These are phyloP conservation scores for Caranx melampygus DNA, from an alignment of 2,113 vertebrate genomes.

Conservation along the genomic window DNA sequence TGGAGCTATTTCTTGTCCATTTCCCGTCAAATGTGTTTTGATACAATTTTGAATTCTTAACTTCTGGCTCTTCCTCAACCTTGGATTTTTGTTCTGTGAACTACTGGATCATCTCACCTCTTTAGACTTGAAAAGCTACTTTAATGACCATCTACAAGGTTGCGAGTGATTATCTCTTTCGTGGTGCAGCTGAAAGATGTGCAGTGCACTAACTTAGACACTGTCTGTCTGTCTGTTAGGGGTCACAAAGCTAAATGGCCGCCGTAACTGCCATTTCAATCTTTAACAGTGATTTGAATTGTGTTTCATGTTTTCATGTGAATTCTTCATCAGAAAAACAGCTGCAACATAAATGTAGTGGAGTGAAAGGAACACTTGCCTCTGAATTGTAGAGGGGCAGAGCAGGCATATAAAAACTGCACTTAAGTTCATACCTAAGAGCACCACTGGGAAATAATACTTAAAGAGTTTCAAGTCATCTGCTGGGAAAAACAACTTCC, in stretches of 20 bases:
- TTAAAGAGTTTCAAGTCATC: neutral
- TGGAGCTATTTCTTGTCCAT: too few relatives aligned
- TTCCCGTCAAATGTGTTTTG: too few relatives aligned
- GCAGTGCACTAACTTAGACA: neutral
- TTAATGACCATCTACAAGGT: neutral
- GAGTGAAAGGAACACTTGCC: neutral
- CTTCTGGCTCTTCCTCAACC: too few relatives aligned
- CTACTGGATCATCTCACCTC: neutral
- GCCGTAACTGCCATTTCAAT: neutral
- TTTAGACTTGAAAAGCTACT: neutral
- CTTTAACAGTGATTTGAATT: neutral
- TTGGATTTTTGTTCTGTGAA: too few relatives aligned
- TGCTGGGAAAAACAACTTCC: neutral
- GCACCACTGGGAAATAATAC: neutral
- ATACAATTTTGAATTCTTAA: too few relatives aligned
- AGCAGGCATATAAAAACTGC: neutral
- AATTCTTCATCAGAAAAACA: neutral
- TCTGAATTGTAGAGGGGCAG: neutral
- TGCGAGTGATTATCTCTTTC: neutral
- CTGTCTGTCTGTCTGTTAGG: too few relatives aligned
- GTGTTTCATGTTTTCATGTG: conserved; percentile 1
- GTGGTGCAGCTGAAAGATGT: neutral
- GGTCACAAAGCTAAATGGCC: neutral
- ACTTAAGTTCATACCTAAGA: neutral
- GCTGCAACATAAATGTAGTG: neutral